phyloP scores from a whole-genome alignment of 2,113 vertebrate species.

The Mustela nigripes region DNA sequence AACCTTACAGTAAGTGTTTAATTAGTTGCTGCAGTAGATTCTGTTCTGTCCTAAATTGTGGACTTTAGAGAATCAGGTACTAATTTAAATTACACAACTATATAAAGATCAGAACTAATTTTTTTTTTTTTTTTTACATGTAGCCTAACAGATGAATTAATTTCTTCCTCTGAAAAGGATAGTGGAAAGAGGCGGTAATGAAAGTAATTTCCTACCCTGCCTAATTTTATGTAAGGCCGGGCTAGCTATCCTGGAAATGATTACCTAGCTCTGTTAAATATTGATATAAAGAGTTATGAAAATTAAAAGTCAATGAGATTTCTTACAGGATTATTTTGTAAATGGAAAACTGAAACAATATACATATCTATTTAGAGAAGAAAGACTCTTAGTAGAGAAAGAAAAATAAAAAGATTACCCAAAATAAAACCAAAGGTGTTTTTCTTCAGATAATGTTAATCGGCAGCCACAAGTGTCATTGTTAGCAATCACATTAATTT shows the following conservation, averaged over 20 bases:
- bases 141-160: conserved; percentile 87
- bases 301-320: conserved; percentile 71
- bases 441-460: conserved; percentile 49
- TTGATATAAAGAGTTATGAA: conserved; percentile 75
- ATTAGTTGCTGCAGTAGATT: conserved; percentile 91
- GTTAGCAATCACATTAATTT: neutral
- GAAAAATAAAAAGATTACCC: conserved; percentile 56
- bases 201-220: conserved; percentile 79
- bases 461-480: neutral
- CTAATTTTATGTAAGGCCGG: conserved; percentile 76
- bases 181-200: conserved; percentile 79
- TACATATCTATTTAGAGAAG: neutral
- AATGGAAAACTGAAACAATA: conserved; percentile 58
- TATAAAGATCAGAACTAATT: conserved; percentile 89
- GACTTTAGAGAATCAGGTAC: conserved; percentile 90
- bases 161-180: conserved; percentile 84
- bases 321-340: conserved; percentile 70
- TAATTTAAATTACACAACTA: conserved; percentile 90
- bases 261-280: conserved; percentile 78
- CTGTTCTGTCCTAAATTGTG: conserved; percentile 90
- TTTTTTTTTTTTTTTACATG: conserved; percentile 79
- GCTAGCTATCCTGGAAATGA: conserved; percentile 71
- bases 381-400: conserved; percentile 52
- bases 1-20: conserved; percentile 93
- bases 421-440: neutral